Percentiles rank a stretch among this genome's conserved stretches.
phyloP scores from a whole-genome alignment of 2,797 vertebrate genomes.

The Setipinna tenuifilis region DNA sequence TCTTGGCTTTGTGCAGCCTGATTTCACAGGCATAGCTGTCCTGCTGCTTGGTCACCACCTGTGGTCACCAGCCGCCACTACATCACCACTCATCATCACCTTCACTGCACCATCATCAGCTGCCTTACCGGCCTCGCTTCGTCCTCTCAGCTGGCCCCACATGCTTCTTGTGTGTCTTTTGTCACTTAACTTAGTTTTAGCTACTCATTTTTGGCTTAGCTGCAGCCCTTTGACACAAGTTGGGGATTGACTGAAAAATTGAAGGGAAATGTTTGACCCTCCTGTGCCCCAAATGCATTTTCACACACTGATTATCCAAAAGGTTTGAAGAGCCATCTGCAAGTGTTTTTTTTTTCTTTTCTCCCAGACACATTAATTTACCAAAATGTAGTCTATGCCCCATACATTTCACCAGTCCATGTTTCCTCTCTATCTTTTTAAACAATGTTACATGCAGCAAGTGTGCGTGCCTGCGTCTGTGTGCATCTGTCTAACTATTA shows the following conservation, averaged over 20 bases:
- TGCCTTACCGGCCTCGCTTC: neutral
- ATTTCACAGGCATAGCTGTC: conserved; percentile 11
- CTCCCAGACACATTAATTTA: too few relatives aligned
- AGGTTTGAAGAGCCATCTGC: neutral
- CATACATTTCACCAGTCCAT: neutral
- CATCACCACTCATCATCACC: neutral
- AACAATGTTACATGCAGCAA: neutral
- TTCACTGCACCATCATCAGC: neutral
- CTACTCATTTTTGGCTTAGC: too few relatives aligned
- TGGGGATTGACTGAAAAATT: too few relatives aligned
- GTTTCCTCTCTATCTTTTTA: neutral
- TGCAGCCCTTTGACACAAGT: too few relatives aligned
- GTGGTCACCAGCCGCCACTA: neutral
- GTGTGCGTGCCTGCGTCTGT: conserved; percentile 19
- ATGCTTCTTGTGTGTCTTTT: neutral
- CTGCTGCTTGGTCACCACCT: conserved; percentile 18
- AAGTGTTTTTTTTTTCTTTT: neutral
- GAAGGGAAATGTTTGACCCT: too few relatives aligned
- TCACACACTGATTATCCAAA: neutral
- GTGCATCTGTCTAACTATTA: conserved; percentile 15
- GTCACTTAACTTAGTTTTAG: neutral
- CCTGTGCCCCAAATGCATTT: too few relatives aligned
- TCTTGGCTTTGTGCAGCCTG: conserved; percentile 16
- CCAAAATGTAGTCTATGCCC: neutral
- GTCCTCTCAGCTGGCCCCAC: neutral